Evolutionary conservation across 1,140 invertebrate genomes (phyloP), one percentile per base, ranked within the genome.

Genomic region (Neodiprion pinetum): DNA sequence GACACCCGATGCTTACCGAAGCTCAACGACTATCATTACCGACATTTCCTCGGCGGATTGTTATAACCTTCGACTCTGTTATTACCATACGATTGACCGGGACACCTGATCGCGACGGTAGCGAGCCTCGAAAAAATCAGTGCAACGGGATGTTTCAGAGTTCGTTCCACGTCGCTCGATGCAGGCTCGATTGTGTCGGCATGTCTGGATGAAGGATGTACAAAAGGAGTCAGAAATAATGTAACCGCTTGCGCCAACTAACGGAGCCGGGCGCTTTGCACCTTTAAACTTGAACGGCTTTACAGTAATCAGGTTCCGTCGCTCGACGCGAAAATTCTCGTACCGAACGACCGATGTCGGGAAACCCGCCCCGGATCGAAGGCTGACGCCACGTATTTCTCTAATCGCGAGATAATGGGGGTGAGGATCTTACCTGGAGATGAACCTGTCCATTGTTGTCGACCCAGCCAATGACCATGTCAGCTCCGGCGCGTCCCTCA

Each of bases 381-480:
- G 50, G 50, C n/a, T 53, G 50, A 21, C 28, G 28, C 2, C 28
- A 40, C 28, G 11, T 61, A 61, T 61, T 61, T 61, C n/a, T 12
- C 14, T 7, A 21, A 23, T 11, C 67, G 67, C 67, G 21, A 23
- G 17, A 61, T 14, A 23, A 12, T 10, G 21, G 67, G 11, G 67
- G 48, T 69, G 14, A 48, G 28, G 61, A 65, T 86, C 90, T 91
- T 84, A 92, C 92, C 89, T 93, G 92, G 80, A 93, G 92, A 89
- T 92, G 91, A 78, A 92, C 91, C 85, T 93, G 92, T 85, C 91
- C 91, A 78, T 92, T 91, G 81, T 89, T 88, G 86, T 92, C 91
- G 73, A 93, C 91, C 93, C 93, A 94, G 65, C 93, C 94, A 80
- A 93, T 91, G 79, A 94, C 91, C 84, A 94, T 91, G 88, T 95